A percentile compares a stretch with the other conserved stretches of the same genome.
Evolutionary conservation across 2,888 invertebrate genomes (phyloP).

Genomic region (Luffia ferchaultella): DNA sequence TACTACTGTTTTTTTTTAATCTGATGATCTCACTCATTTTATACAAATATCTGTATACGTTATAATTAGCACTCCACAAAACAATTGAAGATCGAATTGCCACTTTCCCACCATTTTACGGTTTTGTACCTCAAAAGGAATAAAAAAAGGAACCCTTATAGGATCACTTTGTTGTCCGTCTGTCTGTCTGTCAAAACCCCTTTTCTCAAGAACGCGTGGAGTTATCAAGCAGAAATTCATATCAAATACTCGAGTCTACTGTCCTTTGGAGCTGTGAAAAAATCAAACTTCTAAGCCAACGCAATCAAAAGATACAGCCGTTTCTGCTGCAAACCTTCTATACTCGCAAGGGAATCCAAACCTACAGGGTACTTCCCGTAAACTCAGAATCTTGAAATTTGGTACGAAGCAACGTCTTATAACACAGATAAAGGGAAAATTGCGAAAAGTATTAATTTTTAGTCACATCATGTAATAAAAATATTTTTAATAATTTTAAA

Average conservation of each 20-base stretch:
- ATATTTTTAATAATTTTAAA: not conserved
- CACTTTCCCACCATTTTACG: too few relatives aligned
- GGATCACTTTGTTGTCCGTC: not conserved
- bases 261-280: conserved; percentile 1
- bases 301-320: not conserved
- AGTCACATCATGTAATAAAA: not conserved
- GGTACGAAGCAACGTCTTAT: conserved; percentile 1
- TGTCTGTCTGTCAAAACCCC: not conserved
- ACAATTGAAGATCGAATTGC: too few relatives aligned
- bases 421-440: not conserved
- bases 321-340: not conserved
- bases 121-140: not conserved
- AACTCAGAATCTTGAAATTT: conserved; percentile 1
- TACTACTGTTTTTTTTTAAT: too few relatives aligned
- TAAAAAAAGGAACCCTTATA: not conserved
- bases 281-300: conserved; percentile 2
- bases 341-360: not conserved
- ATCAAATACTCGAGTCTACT: conserved; percentile 1
- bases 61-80: too few relatives aligned
- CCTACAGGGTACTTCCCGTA: not conserved
- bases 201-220: not conserved
- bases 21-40: too few relatives aligned
- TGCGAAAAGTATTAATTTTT: not conserved
- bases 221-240: not conserved
- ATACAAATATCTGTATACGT: too few relatives aligned